phyloP scores from a whole-genome alignment of 2,888 invertebrate genomes.

The Encarsia formosa region DNA sequence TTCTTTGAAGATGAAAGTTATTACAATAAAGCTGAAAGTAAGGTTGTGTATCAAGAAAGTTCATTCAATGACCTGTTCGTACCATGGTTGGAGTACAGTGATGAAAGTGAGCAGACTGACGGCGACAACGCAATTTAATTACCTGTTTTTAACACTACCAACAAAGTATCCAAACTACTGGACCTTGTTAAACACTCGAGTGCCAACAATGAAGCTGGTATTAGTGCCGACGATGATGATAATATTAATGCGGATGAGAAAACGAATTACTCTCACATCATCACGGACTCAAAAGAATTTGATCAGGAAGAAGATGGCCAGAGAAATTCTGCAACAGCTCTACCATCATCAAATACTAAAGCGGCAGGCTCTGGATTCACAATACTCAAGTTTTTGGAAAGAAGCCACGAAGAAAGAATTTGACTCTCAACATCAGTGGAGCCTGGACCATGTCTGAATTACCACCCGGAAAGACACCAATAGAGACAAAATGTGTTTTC shows the following conservation, averaged over 20 bases:
- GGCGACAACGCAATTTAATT: neutral
- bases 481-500: conserved; percentile 18
- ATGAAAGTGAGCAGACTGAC: neutral
- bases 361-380: neutral
- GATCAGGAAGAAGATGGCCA: neutral
- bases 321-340: neutral
- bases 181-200: neutral
- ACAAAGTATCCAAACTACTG: neutral
- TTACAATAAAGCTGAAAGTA: neutral
- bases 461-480: conserved; percentile 6
- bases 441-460: neutral
- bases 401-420: neutral
- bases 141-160: no score
- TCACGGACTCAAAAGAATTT: neutral
- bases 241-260: neutral
- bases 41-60: neutral
- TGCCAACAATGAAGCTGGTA: neutral
- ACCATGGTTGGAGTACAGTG: neutral
- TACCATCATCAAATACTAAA: neutral
- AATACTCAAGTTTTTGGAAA: neutral
- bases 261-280: neutral
- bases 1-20: neutral
- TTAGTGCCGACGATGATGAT: no score
- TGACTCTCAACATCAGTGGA: neutral
- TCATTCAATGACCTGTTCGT: neutral